Conservation (phyloP, 2,888 invertebrate species). For the Spodoptera exigua region DNA sequence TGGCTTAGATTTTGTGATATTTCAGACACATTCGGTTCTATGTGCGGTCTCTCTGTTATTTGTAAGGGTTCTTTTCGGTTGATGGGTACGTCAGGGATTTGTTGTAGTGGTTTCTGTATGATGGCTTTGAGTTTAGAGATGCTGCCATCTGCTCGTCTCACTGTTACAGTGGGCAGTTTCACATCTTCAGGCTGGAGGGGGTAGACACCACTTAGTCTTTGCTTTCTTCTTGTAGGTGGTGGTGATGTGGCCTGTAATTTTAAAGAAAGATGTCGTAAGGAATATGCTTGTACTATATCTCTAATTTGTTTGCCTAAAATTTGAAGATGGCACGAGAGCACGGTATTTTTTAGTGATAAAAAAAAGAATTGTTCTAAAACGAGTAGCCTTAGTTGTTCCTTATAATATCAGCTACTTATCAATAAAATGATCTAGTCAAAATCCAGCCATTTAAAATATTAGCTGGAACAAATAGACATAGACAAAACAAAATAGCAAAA, state of each 20-base stretch:
- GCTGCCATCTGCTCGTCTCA: conserved; percentile 70
- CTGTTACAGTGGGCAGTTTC: conserved; percentile 59
- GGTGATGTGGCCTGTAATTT: conserved; percentile 56
- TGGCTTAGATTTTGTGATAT: neutral
- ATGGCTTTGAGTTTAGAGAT: conserved; percentile 72
- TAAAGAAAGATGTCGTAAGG: neutral
- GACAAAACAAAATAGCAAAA: too few relatives aligned
- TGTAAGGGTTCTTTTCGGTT: conserved; percentile 7
- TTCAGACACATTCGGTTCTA: neutral
- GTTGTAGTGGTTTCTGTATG: conserved; percentile 62
- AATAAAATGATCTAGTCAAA: too few relatives aligned
- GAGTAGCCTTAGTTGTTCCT: too few relatives aligned
- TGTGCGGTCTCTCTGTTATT: neutral
- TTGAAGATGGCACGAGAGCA: too few relatives aligned
- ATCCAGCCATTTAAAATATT: too few relatives aligned
- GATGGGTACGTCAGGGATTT: conserved; percentile 2
- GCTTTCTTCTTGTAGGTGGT: conserved; percentile 56
- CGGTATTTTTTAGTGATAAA: too few relatives aligned
- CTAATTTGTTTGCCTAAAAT: conserved; percentile 11
- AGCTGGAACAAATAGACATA: too few relatives aligned
- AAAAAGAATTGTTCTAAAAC: too few relatives aligned
- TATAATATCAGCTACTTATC: too few relatives aligned
- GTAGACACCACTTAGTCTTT: conserved; percentile 74
- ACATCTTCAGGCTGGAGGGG: conserved; percentile 61
- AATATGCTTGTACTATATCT: neutral